A percentile compares a stretch with the other conserved stretches of the same genome.
phyloP scores from a whole-genome alignment of 2,797 vertebrate genomes.

The Silurus aristotelis region DNA sequence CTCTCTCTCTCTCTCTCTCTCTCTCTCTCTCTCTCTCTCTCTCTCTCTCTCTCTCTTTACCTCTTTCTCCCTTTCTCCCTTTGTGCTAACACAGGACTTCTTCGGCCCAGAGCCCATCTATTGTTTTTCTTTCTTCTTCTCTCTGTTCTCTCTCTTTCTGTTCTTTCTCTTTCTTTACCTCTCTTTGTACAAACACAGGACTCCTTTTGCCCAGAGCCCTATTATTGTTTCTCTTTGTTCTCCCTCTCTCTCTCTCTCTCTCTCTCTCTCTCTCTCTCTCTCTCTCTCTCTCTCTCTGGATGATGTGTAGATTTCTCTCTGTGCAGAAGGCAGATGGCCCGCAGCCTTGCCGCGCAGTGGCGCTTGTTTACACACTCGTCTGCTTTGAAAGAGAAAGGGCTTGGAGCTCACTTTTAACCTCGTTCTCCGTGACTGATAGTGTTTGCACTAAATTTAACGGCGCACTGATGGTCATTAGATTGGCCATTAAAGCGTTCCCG shows the following conservation, averaged over 20 bases:
- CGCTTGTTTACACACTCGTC: slow-evolving; percentile 35
- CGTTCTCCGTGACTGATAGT: slow-evolving; percentile 25
- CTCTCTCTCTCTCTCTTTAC: background rate
- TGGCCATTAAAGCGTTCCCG: slow-evolving; percentile 39
- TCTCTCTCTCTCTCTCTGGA: background rate
- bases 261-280: too few species aligned
- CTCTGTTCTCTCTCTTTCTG: background rate
- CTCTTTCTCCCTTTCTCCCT: background rate
- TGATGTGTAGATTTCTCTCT: slow-evolving; percentile 19
- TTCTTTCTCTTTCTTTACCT: too few species aligned
- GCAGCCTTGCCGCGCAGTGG: slow-evolving; percentile 3
- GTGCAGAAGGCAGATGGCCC: background rate
- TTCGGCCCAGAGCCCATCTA: slow-evolving; percentile 1
- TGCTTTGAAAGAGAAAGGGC: slow-evolving; percentile 36
- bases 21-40: slow-evolving; percentile 2
- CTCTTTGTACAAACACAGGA: too few species aligned
- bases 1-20: background rate
- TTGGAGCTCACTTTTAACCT: slow-evolving; percentile 28
- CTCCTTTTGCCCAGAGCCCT: too few species aligned
- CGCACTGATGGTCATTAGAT: slow-evolving; percentile 43
- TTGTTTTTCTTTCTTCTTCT: background rate
- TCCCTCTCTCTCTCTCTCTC: too few species aligned
- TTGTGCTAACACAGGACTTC: slow-evolving; percentile 10
- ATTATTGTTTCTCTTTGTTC: too few species aligned
- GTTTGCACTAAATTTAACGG: slow-evolving; percentile 46